These are phyloP conservation scores for Gerris buenoi DNA, from an alignment of 1,140 invertebrate genomes.

Conservation along the genomic window DNA sequence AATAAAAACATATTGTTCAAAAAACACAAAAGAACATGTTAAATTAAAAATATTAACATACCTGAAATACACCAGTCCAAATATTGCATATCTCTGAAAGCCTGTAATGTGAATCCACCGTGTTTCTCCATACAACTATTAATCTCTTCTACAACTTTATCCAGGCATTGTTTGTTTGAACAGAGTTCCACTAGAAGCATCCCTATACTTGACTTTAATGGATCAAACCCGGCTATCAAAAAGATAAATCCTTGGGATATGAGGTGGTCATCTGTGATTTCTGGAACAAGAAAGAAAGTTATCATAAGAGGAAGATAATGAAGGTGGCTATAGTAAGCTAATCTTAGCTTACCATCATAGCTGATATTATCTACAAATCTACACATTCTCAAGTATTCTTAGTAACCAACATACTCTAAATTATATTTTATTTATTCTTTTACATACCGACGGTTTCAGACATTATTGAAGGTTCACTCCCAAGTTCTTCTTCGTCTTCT, in stretches of 20 bases:
- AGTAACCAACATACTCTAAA: no score
- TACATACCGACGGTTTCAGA: background rate
- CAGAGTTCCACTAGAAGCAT: constrained; percentile 34
- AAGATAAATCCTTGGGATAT: constrained; percentile 26
- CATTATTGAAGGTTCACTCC: background rate
- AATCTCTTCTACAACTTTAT: constrained; percentile 41
- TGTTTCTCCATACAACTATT: constrained; percentile 20
- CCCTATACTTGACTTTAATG: constrained; percentile 34
- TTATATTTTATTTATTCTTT: no score
- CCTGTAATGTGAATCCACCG: constrained; percentile 11
- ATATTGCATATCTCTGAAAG: background rate
- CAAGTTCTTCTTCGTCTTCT: background rate
- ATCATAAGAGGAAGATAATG: no score
- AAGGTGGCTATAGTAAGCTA: no score
- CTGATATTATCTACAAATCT: no score
- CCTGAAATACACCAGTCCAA: background rate
- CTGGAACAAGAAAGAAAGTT: constrained; percentile 11
- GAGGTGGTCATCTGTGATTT: constrained; percentile 25
- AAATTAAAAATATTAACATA: no score
- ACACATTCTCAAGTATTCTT: no score
- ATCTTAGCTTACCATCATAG: no score
- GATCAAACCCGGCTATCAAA: constrained; percentile 39
- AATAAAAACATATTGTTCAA: no score
- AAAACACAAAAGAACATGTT: no score
- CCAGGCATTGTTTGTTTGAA: constrained; percentile 37